Conservation (phyloP, 2,888 invertebrate species). For the Oscheius sp. region DNA sequence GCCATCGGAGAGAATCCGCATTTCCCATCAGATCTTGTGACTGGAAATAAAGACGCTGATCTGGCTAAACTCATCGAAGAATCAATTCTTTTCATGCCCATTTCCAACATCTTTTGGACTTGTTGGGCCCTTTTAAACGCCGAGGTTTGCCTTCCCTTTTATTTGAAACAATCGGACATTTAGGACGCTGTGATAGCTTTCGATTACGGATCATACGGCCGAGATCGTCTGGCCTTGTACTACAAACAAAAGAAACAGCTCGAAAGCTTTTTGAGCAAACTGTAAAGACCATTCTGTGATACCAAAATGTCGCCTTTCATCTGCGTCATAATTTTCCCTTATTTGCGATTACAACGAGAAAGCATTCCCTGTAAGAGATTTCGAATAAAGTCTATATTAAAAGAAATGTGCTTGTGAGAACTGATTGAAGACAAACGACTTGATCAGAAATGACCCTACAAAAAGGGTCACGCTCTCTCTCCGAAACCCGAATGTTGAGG, state of each 20-base stretch:
- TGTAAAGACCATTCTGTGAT: background rate
- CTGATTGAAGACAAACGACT: no score
- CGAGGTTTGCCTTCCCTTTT: no score
- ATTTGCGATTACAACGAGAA: background rate
- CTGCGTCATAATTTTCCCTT: background rate
- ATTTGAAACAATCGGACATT: no score
- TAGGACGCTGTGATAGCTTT: slow-evolving; percentile 48
- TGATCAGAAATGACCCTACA: no score
- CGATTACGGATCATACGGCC: slow-evolving; percentile 49
- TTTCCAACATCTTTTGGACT: slow-evolving; percentile 56
- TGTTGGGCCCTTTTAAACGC: slow-evolving; percentile 57
- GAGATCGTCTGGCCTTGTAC: slow-evolving; percentile 56
- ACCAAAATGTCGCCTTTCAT: background rate
- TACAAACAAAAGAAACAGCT: slow-evolving; percentile 48
- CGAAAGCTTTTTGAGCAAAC: slow-evolving; percentile 38
- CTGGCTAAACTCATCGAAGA: slow-evolving; percentile 43
- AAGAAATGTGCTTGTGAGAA: no score
- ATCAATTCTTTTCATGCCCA: slow-evolving; percentile 53
- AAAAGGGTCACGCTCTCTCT: no score
- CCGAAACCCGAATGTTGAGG: no score
- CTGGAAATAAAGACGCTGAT: slow-evolving; percentile 47
- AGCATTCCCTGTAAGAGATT: no score
- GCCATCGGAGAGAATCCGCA: slow-evolving; percentile 41
- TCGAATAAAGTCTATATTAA: no score
- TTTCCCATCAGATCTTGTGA: slow-evolving; percentile 52